These are phyloP conservation scores for Gymnoscopelus microlampas DNA, from an alignment of 2,797 vertebrate genomes.

Conservation along the genomic window DNA sequence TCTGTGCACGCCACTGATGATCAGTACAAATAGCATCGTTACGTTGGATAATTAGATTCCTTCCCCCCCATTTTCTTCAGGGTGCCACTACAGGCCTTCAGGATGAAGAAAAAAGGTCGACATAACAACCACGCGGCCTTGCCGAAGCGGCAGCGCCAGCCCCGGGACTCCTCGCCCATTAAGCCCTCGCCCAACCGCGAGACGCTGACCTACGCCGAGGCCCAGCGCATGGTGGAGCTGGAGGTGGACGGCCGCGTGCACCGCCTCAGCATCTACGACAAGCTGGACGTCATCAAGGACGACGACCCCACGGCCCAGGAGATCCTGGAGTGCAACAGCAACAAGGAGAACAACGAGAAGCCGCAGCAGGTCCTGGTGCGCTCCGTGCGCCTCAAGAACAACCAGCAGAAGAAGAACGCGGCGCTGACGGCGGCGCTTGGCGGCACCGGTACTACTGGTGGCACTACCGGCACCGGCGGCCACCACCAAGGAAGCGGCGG, in stretches of 20 bases:
- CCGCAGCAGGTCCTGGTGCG: slow-evolving; percentile 89
- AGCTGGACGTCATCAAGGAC: slow-evolving; percentile 91
- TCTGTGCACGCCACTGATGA: too few species aligned
- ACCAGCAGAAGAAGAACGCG: slow-evolving; percentile 90
- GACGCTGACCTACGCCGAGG: slow-evolving; percentile 96
- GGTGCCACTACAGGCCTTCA: slow-evolving; percentile 58
- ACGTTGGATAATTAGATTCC: too few species aligned
- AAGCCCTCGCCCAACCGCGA: slow-evolving; percentile 95
- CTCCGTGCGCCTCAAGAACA: slow-evolving; percentile 92
- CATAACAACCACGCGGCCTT: slow-evolving; percentile 87
- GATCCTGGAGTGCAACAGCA: slow-evolving; percentile 97
- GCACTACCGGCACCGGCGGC: slow-evolving; percentile 45
- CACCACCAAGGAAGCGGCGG: slow-evolving; percentile 52
- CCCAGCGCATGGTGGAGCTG: slow-evolving; percentile 98
- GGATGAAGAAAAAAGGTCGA: slow-evolving; percentile 96
- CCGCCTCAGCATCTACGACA: slow-evolving; percentile 95
- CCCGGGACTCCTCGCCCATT: slow-evolving; percentile 89
- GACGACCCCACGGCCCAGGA: slow-evolving; percentile 96
- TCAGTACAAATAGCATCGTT: too few species aligned
- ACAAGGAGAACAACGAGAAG: slow-evolving; percentile 96
- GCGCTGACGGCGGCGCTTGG: slow-evolving; percentile 71
- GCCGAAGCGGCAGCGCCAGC: slow-evolving; percentile 75
- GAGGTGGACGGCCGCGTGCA: slow-evolving; percentile 97
- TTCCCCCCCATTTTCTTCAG: slow-evolving; percentile 22
- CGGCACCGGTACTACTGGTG: slow-evolving; percentile 70